Conservation (phyloP, 2,113 vertebrate species). For the Aphyosemion australe region DNA sequence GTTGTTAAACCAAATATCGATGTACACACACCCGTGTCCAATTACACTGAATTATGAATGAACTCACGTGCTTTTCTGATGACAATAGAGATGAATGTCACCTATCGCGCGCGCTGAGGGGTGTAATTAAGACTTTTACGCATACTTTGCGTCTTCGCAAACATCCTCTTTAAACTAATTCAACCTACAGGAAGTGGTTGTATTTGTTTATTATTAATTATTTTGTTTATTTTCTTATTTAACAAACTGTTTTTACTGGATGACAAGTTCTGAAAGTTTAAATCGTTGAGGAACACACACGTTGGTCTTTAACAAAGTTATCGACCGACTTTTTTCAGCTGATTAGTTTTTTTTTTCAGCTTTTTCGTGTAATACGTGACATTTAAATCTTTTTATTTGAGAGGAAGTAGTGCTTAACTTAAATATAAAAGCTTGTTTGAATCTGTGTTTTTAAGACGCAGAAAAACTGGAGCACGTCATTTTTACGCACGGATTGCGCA, state of each 20-base stretch:
- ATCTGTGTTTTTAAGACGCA: too few relatives aligned
- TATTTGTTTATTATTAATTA: neutral
- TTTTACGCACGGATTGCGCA: slow-evolving; percentile 6
- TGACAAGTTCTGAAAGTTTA: slow-evolving; percentile 39
- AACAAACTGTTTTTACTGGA: neutral
- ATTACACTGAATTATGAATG: slow-evolving; percentile 85
- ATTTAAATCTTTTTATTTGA: too few relatives aligned
- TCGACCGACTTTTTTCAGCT: slow-evolving; percentile 41
- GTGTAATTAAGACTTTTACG: slow-evolving; percentile 53
- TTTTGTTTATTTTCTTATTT: neutral
- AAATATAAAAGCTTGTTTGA: too few relatives aligned
- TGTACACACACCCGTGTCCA: slow-evolving; percentile 69
- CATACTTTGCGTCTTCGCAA: slow-evolving; percentile 31
- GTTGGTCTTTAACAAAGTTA: slow-evolving; percentile 53
- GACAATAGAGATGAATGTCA: slow-evolving; percentile 77
- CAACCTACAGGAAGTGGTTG: neutral
- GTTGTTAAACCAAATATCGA: slow-evolving; percentile 72
- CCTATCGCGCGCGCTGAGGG: slow-evolving; percentile 49
- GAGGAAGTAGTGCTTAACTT: too few relatives aligned
- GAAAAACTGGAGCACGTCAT: neutral
- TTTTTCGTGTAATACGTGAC: too few relatives aligned
- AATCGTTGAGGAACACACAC: slow-evolving; percentile 21
- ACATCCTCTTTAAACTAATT: slow-evolving; percentile 25
- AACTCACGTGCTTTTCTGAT: slow-evolving; percentile 82
- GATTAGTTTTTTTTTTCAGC: neutral